Evolutionary conservation across 1,140 invertebrate genomes (phyloP), one percentile per base, ranked within the genome.

Genomic region (Drosophila ambigua): DNA sequence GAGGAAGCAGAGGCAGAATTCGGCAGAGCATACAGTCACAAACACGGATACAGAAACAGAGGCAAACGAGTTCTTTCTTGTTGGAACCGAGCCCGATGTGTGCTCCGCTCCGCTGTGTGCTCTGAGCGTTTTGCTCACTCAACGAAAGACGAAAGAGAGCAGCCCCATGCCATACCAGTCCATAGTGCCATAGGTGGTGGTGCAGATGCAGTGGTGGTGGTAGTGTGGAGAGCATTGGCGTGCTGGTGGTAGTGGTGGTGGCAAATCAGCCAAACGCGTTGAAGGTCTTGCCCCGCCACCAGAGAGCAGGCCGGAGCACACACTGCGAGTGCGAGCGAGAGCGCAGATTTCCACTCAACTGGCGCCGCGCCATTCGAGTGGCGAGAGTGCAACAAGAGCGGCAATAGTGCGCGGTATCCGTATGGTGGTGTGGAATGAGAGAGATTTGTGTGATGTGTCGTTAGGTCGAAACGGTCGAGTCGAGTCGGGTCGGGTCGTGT

Each of bases 401-500:
- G 78, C 78, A 65, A 48, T 51, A 72, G 26, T 43, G 11, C 39
- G n/a, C 43, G 55, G 41, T 49, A n/a, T 55, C 50, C 65, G 64
- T 69, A 58, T 71, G 50, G 73, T 31, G 67, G 66, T 62, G 89
- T 88, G 90, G 87, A 84, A 79, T 79, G 90, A 80, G 89, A 91
- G 90, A 91, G 90, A 91, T 88, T 89, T 91, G 87, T 91, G 88
- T 90, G 90, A 87, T 91, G 90, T 90, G 90, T 91, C 90, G 90
- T 90, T 91, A 92, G 90, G 91, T 92, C 90, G 91, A 88, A 83
- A 87, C 88, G 90, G 91, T 92, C 91, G 88, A 92, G 90, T 91
- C 91, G 91, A 91, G 91, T 92, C 91, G 91, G 91, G 91, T 92
- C 91, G 91, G 91, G 91, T 92, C 91, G 91, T 92, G 91, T 92